These are phyloP conservation scores for Hetaerina titia DNA, from an alignment of 2,888 invertebrate species.

Conservation along the genomic window DNA sequence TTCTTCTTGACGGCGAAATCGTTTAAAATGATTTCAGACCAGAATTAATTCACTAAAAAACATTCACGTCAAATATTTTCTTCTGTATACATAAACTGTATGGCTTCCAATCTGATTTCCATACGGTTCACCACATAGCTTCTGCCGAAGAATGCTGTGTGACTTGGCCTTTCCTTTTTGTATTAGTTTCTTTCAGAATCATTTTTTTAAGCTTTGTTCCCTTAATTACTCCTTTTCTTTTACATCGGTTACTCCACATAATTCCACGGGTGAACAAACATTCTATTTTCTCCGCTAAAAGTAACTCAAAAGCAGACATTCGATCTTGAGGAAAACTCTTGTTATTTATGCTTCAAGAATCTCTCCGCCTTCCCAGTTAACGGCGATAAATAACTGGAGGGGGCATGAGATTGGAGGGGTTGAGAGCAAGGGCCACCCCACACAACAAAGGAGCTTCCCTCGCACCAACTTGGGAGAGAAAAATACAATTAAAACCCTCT, in stretches of 20 bases:
- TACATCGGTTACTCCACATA: not conserved
- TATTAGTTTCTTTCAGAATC: not conserved
- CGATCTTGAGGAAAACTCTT: not conserved
- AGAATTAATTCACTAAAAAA: too few species aligned
- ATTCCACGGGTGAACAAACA: not conserved
- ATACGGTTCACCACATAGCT: not conserved
- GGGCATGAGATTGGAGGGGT: not conserved
- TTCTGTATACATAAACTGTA: not conserved
- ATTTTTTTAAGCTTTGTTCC: not conserved
- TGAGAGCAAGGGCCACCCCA: not conserved
- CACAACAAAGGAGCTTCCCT: not conserved
- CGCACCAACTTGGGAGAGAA: not conserved
- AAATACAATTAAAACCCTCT: not conserved
- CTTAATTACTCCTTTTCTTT: not conserved
- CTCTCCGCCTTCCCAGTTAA: not conserved
- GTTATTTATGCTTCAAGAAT: not conserved
- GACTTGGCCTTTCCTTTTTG: not conserved
- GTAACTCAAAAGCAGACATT: not conserved
- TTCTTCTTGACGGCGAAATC: too few species aligned
- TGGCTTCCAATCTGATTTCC: not conserved
- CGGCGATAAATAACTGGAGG: not conserved
- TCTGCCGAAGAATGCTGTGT: not conserved
- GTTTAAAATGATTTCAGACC: too few species aligned
- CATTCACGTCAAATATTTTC: too few species aligned
- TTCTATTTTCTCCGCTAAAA: not conserved